These are phyloP conservation scores for Sturnira hondurensis DNA, from an alignment of 2,113 vertebrate species.

Conservation along the genomic window DNA sequence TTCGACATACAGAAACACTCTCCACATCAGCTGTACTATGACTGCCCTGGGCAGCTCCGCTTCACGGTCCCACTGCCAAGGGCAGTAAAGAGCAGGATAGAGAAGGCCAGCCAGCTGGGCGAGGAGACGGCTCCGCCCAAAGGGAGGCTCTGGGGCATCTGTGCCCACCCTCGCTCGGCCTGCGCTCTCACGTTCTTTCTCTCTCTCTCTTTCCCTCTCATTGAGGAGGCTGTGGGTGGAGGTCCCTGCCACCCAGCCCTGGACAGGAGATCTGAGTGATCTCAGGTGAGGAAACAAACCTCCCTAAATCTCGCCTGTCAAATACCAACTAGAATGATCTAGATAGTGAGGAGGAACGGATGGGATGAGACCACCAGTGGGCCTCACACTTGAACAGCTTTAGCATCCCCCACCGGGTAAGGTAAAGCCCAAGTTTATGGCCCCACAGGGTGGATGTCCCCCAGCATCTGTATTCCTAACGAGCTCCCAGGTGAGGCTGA, in stretches of 20 bases:
- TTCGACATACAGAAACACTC: fast-evolving
- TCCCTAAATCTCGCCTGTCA: background rate
- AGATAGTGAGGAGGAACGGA: background rate
- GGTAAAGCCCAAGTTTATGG: background rate
- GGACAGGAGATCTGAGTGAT: too few relatives aligned
- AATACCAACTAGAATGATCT: background rate
- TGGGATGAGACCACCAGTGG: fast-evolving
- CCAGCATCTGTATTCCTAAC: background rate
- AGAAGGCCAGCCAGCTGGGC: background rate
- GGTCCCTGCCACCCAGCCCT: background rate
- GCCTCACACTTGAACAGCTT: fast-evolving
- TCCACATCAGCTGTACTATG: background rate
- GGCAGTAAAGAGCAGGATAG: background rate
- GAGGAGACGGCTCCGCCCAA: background rate
- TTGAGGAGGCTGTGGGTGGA: background rate
- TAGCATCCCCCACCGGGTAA: background rate
- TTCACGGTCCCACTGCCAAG: fast-evolving
- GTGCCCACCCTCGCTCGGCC: background rate
- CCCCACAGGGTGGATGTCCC: fast-evolving
- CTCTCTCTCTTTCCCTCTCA: background rate
- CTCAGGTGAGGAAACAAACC: background rate
- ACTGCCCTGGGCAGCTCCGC: background rate
- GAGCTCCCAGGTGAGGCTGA: background rate
- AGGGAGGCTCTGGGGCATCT: background rate
- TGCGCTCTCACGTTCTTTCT: background rate